Base-by-base conservation (phyloP, 1,140 invertebrate genomes). In the Ladona fulva region DNA sequence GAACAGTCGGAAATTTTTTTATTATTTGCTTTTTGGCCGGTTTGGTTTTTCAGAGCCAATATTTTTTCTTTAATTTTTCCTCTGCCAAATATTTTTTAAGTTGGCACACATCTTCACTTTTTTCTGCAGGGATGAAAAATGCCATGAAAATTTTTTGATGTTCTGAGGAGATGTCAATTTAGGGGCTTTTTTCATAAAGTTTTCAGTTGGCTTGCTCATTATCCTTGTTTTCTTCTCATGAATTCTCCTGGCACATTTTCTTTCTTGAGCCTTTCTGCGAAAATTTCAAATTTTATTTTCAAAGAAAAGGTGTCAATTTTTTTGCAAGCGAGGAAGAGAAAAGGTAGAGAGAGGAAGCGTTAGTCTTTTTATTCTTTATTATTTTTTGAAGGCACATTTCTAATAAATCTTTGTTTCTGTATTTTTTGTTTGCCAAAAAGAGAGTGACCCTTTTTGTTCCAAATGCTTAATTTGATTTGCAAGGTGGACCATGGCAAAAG, bases 381-480 rank as follows among this genome's bases (percentile, higher is more conserved):
- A 66, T 24, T 42, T 42, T 1, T 74, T 74, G 16, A 77, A 24
- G 24, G 25, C 42, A 77, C 76, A 42, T 77, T 42, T 5, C 42
- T 16, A 42, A 77, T 1, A 1, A 19, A 37, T 14, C 8, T 8
- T 37, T 37, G 29, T 37, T 37, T 37, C 29, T 37, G 29, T 37
- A 37, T 37, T 37, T 37, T 37, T 37, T 37, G 29, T 37, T 37
- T 37, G 29, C 29, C 29, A 37, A 37, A 44, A 24, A 3, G 37
- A 74, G 76, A 78, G 76, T 78, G 77, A 78, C 78, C 75, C 22
- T 76, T 80, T 74, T 80, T 80, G 25, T 76, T 78, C 19, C 16
- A 74, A 42, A 10, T 19, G 25, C 74, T 52, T 22, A 73, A 25
- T 75, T 76, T 24, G 5, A 66, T 66, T 66, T 66, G 52, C n/a